These are phyloP conservation scores for Sphaeramia orbicularis DNA, from an alignment of 2,797 vertebrate species.

Conservation along the genomic window DNA sequence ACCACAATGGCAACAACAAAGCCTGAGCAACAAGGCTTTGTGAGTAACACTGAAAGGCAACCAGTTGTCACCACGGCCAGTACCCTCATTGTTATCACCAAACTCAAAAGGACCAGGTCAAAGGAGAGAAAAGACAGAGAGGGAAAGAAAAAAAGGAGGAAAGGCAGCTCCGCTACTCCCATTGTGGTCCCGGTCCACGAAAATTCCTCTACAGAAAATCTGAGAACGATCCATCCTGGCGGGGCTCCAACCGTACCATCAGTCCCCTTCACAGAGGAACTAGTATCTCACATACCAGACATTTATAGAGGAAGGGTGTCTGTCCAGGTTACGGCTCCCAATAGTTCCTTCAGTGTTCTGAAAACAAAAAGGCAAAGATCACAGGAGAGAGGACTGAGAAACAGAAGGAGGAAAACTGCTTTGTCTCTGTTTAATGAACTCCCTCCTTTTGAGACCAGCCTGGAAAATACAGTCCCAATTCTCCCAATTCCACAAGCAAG, in stretches of 20 bases:
- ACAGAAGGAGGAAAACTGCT: constrained; percentile 62
- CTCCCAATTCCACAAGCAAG: constrained; percentile 10
- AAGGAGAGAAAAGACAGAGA: constrained; percentile 68
- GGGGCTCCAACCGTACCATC: constrained; percentile 17
- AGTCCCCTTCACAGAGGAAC: not conserved
- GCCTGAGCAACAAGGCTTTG: constrained; percentile 44
- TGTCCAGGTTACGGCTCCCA: not conserved
- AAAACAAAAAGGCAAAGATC: constrained; percentile 62
- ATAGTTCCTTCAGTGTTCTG: constrained; percentile 35
- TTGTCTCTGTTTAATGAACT: constrained; percentile 34
- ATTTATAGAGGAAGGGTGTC: not conserved
- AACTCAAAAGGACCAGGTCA: constrained; percentile 75
- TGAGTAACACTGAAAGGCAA: constrained; percentile 45
- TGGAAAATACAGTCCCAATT: constrained; percentile 28
- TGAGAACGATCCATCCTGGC: constrained; percentile 36
- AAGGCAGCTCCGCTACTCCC: constrained; percentile 32
- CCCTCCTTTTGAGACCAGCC: constrained; percentile 11
- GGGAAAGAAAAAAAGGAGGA: constrained; percentile 63
- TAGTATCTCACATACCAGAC: constrained; percentile 40
- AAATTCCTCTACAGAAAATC: constrained; percentile 52
- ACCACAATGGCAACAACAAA: constrained; percentile 17
- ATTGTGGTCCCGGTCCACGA: constrained; percentile 37
- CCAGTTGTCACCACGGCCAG: constrained; percentile 28
- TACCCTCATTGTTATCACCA: constrained; percentile 50
- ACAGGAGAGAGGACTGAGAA: constrained; percentile 56